These are phyloP conservation scores for Antigone vipio DNA, from an alignment of 2,113 vertebrate genomes.

Conservation along the genomic window DNA sequence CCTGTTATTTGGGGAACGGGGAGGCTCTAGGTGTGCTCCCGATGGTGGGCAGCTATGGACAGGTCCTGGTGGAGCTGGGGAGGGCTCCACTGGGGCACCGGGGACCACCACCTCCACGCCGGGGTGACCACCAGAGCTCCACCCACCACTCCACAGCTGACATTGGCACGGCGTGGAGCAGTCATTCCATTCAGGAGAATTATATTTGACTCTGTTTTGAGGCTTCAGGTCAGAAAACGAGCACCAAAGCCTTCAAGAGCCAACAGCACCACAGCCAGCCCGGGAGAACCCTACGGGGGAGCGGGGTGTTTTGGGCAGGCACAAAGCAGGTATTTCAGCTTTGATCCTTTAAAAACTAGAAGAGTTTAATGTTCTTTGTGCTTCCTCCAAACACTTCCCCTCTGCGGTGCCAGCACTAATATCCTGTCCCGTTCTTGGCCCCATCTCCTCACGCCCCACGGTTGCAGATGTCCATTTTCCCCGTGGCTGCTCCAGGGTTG, in stretches of 20 bases:
- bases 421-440: not conserved
- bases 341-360: not conserved
- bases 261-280: fast-evolving
- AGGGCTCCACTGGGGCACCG: fast-evolving
- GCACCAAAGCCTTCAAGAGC: not conserved
- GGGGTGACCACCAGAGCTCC: not conserved
- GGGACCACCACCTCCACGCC: fast-evolving
- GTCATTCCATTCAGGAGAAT: not conserved
- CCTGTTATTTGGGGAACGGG: fast-evolving
- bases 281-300: not conserved
- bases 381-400: not conserved
- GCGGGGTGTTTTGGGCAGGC: fast-evolving
- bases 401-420: not conserved
- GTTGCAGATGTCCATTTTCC: not conserved
- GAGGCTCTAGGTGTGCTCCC: not conserved
- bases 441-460: fast-evolving
- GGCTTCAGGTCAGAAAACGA: not conserved
- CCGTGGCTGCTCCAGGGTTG: fast-evolving
- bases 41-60: not conserved
- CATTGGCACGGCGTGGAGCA: fast-evolving
- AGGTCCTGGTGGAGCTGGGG: not conserved
- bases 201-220: not conserved
- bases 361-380: not conserved
- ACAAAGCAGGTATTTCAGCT: not conserved
- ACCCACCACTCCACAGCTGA: not conserved